Conservation (phyloP, 2,797 vertebrate species). For the Lacerta viridis region DNA sequence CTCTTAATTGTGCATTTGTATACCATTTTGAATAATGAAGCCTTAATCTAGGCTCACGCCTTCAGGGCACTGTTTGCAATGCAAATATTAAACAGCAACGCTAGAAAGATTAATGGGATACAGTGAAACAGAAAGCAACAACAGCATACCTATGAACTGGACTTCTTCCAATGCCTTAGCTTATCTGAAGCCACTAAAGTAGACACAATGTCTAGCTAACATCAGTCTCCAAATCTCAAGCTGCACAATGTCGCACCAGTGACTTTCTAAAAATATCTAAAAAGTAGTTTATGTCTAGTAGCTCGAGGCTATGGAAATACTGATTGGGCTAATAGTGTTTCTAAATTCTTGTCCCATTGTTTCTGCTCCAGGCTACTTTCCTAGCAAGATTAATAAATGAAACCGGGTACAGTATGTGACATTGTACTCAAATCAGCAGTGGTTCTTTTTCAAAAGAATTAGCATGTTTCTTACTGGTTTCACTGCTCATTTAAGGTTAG, state of each 20-base stretch:
- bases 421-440: slow-evolving; percentile 43
- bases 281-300: slow-evolving; percentile 39
- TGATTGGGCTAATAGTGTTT: slow-evolving; percentile 66
- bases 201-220: not conserved
- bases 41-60: slow-evolving; percentile 1
- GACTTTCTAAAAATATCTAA: slow-evolving; percentile 51
- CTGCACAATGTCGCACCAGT: slow-evolving; percentile 1
- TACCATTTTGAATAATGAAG: slow-evolving; percentile 10
- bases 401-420: slow-evolving; percentile 46
- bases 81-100: slow-evolving; percentile 45
- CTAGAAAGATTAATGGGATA: slow-evolving; percentile 31
- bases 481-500: slow-evolving; percentile 68
- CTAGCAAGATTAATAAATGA: slow-evolving; percentile 66
- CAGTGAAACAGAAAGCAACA: slow-evolving; percentile 2
- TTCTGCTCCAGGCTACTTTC: slow-evolving; percentile 56
- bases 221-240: slow-evolving; percentile 22
- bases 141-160: not conserved
- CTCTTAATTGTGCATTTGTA: slow-evolving; percentile 31
- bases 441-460: slow-evolving; percentile 46
- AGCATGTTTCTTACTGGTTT: slow-evolving; percentile 62
- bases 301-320: slow-evolving; percentile 51
- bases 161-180: slow-evolving; percentile 22
- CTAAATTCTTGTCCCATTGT: slow-evolving; percentile 59
- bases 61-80: not conserved
- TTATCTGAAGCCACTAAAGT: slow-evolving; percentile 2